Percentiles rank a stretch among this genome's conserved stretches.
phyloP scores from a whole-genome alignment of 1,140 invertebrate genomes.

The Ganaspis sp. region DNA sequence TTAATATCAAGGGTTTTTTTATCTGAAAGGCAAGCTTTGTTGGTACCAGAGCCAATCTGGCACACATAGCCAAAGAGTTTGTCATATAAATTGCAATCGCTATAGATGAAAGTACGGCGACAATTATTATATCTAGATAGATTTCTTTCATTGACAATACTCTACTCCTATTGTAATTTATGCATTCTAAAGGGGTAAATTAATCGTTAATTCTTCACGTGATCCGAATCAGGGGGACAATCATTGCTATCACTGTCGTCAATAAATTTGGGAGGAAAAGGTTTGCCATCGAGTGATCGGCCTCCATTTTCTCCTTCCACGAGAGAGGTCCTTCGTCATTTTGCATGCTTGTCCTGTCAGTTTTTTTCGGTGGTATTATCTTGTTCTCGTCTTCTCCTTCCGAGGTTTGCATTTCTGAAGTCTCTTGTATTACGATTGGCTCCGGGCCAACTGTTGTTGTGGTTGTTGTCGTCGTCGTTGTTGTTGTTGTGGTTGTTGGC shows the following conservation, averaged over 20 bases:
- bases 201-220: conserved; percentile 63
- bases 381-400: conserved; percentile 63
- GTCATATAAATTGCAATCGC: conserved; percentile 43
- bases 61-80: conserved; percentile 36
- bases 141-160: conserved; percentile 44
- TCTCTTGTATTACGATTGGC: conserved; percentile 46
- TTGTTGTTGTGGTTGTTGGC: conserved; percentile 83
- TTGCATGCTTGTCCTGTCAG: conserved; percentile 61
- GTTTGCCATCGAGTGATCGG: conserved; percentile 27
- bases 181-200: conserved; percentile 47
- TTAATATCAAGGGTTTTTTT: conserved; percentile 50
- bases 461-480: conserved; percentile 79
- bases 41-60: not conserved
- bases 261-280: conserved; percentile 35
- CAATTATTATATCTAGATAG: conserved; percentile 47
- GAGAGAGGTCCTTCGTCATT: conserved; percentile 65
- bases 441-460: conserved; percentile 50
- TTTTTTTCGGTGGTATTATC: conserved; percentile 64
- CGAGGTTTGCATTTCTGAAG: conserved; percentile 42
- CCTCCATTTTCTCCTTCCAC: conserved; percentile 65
- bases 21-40: conserved; percentile 65
- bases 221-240: conserved; percentile 55
- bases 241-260: conserved; percentile 43
- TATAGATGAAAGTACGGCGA: conserved; percentile 64
- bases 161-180: conserved; percentile 63